phyloP scores from a whole-genome alignment of 2,113 vertebrate species.

The Pseudorectes ferrugineus region DNA sequence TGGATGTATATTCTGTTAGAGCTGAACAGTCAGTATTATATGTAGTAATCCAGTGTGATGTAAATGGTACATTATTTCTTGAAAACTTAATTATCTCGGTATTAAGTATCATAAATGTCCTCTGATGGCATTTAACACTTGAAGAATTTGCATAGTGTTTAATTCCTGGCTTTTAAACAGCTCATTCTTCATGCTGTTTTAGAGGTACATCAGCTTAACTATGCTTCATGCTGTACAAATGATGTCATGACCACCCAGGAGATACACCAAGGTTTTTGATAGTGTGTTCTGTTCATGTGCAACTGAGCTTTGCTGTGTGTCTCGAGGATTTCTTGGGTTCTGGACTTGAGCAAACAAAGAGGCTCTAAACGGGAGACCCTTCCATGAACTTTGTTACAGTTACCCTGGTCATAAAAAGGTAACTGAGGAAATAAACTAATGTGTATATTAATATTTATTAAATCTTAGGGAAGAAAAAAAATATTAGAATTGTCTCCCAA shows the following conservation, averaged over 20 bases:
- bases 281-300: neutral
- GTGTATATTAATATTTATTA: neutral
- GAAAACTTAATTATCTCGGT: neutral
- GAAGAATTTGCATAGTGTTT: neutral
- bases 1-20: neutral
- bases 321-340: neutral
- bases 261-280: neutral
- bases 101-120: neutral
- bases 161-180: neutral
- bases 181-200: neutral
- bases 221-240: neutral
- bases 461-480: neutral
- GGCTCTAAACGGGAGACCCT: neutral
- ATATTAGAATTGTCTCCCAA: neutral
- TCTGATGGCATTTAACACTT: neutral
- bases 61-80: neutral
- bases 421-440: neutral
- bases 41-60: neutral
- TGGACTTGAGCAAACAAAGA: neutral
- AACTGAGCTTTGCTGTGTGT: neutral
- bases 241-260: neutral
- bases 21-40: neutral
- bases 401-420: neutral
- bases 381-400: neutral
- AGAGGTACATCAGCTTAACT: neutral